These are phyloP conservation scores for Polymixis lichenea DNA, from an alignment of 2,888 invertebrate genomes.

Conservation along the genomic window DNA sequence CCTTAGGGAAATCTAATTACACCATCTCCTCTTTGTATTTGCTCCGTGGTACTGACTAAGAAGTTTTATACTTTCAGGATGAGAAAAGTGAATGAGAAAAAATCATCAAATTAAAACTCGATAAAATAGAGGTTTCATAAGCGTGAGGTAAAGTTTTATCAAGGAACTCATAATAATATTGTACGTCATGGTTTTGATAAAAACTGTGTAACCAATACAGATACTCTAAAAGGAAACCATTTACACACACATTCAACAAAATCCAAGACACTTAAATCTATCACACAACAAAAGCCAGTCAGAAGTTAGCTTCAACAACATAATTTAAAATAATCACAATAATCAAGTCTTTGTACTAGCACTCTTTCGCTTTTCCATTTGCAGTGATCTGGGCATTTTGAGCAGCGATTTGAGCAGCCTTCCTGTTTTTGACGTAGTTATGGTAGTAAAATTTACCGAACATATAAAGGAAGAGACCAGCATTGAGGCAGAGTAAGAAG, in stretches of 20 bases:
- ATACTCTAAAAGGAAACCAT: constrained; percentile 16
- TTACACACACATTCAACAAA: constrained; percentile 14
- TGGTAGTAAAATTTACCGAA: constrained; percentile 94
- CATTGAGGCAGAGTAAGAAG: constrained; percentile 92
- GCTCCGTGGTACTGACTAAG: too few species aligned
- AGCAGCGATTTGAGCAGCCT: constrained; percentile 29
- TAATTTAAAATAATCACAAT: constrained; percentile 48
- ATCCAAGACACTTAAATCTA: constrained; percentile 38
- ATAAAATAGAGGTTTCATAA: background rate
- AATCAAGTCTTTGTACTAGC: constrained; percentile 73
- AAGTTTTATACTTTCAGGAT: background rate
- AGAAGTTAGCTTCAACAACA: constrained; percentile 14
- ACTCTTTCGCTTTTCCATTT: constrained; percentile 80
- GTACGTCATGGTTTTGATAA: background rate
- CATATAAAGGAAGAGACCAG: constrained; percentile 93
- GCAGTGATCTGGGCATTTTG: constrained; percentile 42
- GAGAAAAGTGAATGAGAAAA: background rate
- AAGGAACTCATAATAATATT: background rate
- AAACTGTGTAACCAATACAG: background rate
- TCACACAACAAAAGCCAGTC: constrained; percentile 36
- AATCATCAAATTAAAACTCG: background rate
- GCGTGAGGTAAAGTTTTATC: background rate
- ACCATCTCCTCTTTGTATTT: too few species aligned
- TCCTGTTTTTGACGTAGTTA: constrained; percentile 89
- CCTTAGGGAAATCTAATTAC: too few species aligned